These are phyloP conservation scores for Mixornis gularis DNA, from an alignment of 2,113 vertebrate species.

Conservation along the genomic window DNA sequence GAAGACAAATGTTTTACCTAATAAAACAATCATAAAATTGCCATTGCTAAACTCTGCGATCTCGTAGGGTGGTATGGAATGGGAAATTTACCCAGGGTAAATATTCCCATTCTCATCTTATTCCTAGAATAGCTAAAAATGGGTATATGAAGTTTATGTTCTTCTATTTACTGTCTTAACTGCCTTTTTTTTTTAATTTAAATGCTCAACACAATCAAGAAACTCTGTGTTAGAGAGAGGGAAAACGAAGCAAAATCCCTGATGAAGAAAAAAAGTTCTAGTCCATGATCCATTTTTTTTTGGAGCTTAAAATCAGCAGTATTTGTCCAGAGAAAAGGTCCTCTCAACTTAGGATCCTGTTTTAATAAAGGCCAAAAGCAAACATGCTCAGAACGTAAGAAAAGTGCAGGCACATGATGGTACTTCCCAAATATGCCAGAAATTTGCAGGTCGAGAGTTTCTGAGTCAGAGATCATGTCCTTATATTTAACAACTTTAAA, in stretches of 20 bases:
- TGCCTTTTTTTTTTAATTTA: not conserved
- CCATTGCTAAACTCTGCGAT: not conserved
- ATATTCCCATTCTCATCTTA: not conserved
- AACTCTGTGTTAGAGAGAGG: not conserved
- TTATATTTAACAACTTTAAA: not conserved
- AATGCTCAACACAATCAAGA: not conserved
- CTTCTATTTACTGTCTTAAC: not conserved
- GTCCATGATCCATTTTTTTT: not conserved
- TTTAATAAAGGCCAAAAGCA: not conserved
- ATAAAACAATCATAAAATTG: not conserved
- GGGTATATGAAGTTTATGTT: not conserved
- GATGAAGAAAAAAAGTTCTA: not conserved
- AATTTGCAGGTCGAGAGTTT: not conserved
- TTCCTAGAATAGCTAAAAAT: not conserved
- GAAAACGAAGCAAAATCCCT: not conserved
- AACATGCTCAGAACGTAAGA: accelerated
- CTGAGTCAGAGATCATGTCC: not conserved
- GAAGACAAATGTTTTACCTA: not conserved
- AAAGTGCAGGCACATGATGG: not conserved
- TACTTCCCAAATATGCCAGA: not conserved
- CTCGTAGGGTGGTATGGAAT: not conserved
- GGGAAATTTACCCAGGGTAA: not conserved
- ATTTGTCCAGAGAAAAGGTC: not conserved
- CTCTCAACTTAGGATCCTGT: not conserved
- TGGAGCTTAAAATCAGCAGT: not conserved